Conservation (phyloP, 2,113 vertebrate genomes). For the Panthera uncia region DNA sequence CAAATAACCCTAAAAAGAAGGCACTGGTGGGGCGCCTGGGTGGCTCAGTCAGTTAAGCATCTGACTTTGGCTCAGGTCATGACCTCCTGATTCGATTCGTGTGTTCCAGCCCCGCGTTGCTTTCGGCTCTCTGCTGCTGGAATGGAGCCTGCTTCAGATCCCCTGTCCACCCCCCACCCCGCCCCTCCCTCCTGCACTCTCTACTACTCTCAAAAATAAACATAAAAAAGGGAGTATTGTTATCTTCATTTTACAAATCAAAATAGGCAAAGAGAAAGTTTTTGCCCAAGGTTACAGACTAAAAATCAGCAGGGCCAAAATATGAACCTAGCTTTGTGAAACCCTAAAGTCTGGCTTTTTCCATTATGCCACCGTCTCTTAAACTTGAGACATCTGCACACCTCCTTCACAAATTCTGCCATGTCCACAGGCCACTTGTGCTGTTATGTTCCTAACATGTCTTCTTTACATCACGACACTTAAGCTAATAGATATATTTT, state of each 20-base stretch:
- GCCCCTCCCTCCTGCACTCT: too few relatives aligned
- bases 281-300: not conserved
- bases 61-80: too few relatives aligned
- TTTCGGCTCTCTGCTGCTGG: too few relatives aligned
- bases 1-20: not conserved
- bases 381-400: not conserved
- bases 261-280: conserved; percentile 33
- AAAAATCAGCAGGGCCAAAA: not conserved
- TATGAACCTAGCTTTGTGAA: not conserved
- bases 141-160: too few relatives aligned
- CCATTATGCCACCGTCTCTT: not conserved
- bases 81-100: too few relatives aligned
- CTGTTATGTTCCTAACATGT: not conserved
- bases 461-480: not conserved
- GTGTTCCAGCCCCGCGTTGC: too few relatives aligned
- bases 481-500: not conserved
- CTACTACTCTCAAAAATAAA: too few relatives aligned
- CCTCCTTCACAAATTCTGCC: conserved; percentile 11
- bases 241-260: conserved; percentile 20
- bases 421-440: not conserved
- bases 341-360: not conserved
- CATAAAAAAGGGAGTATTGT: not conserved
- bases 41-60: too few relatives aligned
- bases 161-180: too few relatives aligned
- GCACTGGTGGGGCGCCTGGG: not conserved